Percentiles rank a stretch among this genome's conserved stretches.
These are phyloP conservation scores for Formica aserva DNA, from an alignment of 2,888 invertebrate genomes.

Conservation along the genomic window DNA sequence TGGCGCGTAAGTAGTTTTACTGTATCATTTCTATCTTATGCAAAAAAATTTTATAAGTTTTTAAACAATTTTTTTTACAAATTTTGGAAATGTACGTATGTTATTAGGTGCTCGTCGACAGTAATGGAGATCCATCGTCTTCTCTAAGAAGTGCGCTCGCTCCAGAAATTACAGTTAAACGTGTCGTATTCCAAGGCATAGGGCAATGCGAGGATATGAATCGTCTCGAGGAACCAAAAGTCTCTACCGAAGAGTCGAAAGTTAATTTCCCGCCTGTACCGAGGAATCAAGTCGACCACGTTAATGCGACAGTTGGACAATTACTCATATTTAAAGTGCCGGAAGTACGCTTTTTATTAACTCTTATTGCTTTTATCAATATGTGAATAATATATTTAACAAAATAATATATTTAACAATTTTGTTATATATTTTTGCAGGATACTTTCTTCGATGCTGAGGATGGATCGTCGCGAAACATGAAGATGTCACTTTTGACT, in stretches of 20 bases:
- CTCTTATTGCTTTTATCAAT: background rate
- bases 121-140: conserved; percentile 88
- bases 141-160: conserved; percentile 88
- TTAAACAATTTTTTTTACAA: background rate
- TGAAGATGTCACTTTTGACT: conserved; percentile 91
- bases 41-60: background rate
- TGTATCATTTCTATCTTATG: background rate
- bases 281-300: conserved; percentile 94
- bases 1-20: conserved; percentile 87
- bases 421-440: conserved; percentile 84
- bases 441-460: conserved; percentile 97
- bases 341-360: conserved; percentile 87
- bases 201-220: conserved; percentile 89
- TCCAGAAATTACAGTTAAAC: conserved; percentile 89
- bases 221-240: conserved; percentile 85
- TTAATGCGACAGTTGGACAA: conserved; percentile 94
- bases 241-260: conserved; percentile 87
- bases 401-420: background rate
- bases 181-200: conserved; percentile 89
- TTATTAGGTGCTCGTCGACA: conserved; percentile 86
- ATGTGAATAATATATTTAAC: background rate
- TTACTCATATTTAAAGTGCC: conserved; percentile 93
- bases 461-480: conserved; percentile 91
- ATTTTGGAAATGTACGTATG: background rate
- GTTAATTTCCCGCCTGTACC: conserved; percentile 92